phyloP scores from a whole-genome alignment of 2,113 vertebrate species.

The rabbit (Oryctolagus cuniculus) region DNA sequence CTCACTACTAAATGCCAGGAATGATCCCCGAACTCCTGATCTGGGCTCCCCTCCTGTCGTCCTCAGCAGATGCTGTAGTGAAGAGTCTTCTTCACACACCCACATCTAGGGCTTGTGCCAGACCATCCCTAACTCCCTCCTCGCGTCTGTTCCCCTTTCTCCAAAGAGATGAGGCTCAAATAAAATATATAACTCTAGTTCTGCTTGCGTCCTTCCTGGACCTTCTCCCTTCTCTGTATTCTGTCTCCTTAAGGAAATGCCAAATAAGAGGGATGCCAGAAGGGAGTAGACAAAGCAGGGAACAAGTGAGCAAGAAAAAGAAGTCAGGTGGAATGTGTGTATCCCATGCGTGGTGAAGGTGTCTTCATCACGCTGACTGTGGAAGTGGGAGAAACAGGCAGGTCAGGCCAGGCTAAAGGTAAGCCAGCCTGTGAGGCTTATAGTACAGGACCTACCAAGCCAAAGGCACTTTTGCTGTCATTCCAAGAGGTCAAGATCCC shows the following conservation, averaged over 20 bases:
- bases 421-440: neutral
- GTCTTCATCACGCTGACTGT: neutral
- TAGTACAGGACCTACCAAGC: neutral
- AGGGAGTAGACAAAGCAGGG: neutral
- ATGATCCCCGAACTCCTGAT: neutral
- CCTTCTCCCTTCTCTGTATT: conserved; percentile 36
- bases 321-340: neutral
- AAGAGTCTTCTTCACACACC: neutral
- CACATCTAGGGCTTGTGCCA: neutral
- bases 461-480: neutral
- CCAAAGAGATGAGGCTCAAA: conserved; percentile 69
- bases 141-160: conserved; percentile 20
- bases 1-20: neutral
- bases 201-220: conserved; percentile 16
- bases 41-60: neutral
- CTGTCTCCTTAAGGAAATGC: neutral
- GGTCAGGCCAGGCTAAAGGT: neutral
- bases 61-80: neutral
- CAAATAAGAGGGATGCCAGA: neutral
- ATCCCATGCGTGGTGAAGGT: neutral
- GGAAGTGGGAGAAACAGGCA: neutral
- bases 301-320: conserved; percentile 42
- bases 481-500: neutral
- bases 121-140: neutral
- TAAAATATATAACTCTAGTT: conserved; percentile 72